Conservation (phyloP, 2,797 vertebrate genomes). For the Manis javanica region DNA sequence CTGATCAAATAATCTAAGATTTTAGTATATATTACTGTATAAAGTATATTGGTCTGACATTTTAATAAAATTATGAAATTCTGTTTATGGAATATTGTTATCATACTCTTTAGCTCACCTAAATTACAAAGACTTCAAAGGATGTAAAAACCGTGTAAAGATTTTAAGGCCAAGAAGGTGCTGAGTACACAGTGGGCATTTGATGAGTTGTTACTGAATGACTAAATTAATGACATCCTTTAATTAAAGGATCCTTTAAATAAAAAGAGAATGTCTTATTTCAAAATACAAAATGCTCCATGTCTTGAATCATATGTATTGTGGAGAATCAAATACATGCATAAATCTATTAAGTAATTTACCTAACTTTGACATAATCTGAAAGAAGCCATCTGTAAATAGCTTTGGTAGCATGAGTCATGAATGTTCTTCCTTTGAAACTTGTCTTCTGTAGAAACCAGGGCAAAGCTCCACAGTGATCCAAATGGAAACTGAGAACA, state of each 20-base stretch:
- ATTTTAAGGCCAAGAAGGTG: background rate
- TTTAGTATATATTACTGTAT: background rate
- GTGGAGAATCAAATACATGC: background rate
- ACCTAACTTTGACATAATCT: constrained; percentile 99
- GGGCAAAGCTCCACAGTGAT: constrained; percentile 96
- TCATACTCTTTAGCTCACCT: background rate
- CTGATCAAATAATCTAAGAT: background rate
- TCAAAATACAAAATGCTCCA: background rate
- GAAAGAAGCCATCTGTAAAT: constrained; percentile 98
- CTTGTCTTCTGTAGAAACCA: constrained; percentile 99
- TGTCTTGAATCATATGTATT: background rate
- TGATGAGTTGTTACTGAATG: background rate
- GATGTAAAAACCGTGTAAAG: background rate
- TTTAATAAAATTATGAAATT: background rate
- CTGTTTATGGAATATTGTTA: background rate
- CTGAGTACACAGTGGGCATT: background rate
- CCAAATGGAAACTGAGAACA: constrained; percentile 94
- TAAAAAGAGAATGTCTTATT: background rate
- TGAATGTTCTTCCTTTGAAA: constrained; percentile 97
- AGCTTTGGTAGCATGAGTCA: constrained; percentile 98
- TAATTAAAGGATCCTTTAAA: too few relatives aligned
- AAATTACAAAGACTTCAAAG: constrained; percentile 5
- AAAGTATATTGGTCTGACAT: background rate
- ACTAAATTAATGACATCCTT: background rate
- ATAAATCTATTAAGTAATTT: background rate